Evolutionary conservation across 2,113 vertebrate species (phyloP).

Genomic region (Nyctibius bracteatus): DNA sequence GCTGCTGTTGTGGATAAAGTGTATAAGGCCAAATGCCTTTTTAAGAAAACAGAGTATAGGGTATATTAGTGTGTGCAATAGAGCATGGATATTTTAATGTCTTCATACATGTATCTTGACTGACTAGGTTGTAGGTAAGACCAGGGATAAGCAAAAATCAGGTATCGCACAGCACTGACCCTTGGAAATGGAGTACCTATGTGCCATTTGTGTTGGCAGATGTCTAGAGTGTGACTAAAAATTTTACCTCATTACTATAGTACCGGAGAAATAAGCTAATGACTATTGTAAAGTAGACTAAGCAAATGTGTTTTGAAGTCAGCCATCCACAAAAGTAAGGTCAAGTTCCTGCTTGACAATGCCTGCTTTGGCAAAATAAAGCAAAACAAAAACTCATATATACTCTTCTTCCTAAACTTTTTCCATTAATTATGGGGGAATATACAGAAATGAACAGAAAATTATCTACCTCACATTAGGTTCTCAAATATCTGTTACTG

Average conservation of each 20-base stretch:
- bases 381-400: neutral
- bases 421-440: neutral
- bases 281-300: neutral
- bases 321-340: neutral
- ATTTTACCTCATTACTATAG: fast-evolving
- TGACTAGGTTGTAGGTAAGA: neutral
- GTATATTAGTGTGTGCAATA: fast-evolving
- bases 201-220: neutral
- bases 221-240: neutral
- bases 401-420: neutral
- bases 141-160: too few relatives aligned
- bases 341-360: neutral
- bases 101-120: neutral
- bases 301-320: neutral
- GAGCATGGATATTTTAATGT: neutral
- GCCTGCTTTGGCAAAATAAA: neutral
- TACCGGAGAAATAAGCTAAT: neutral
- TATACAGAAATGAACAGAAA: neutral
- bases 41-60: neutral
- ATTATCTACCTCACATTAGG: neutral
- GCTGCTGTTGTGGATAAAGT: neutral
- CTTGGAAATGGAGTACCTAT: neutral
- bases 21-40: neutral
- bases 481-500: neutral
- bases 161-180: too few relatives aligned